Conservation (phyloP, 1,140 invertebrate species). For the Brachionus rotundiformis region DNA sequence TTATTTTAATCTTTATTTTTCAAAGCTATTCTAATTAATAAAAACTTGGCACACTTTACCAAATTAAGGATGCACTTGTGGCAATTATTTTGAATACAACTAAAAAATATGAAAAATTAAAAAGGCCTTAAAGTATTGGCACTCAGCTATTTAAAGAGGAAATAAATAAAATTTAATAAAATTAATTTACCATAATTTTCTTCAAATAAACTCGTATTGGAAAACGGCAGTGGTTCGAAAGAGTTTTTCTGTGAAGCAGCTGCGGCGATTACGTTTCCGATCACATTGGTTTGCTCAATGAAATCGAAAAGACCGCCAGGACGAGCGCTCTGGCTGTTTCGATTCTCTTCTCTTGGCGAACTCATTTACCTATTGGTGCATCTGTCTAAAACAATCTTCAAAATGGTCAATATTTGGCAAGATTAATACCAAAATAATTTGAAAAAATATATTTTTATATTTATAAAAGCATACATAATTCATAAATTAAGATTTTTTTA, state of each 20-base stretch:
- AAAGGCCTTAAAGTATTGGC: no score
- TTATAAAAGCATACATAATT: background rate
- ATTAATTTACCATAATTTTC: conserved; percentile 44
- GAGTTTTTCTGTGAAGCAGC: conserved; percentile 48
- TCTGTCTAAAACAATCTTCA: background rate
- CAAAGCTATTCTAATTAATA: no score
- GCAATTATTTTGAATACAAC: no score
- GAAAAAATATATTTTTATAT: background rate
- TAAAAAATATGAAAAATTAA: no score
- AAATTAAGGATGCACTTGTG: no score
- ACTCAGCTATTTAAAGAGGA: background rate
- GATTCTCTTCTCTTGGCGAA: background rate
- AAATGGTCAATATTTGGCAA: background rate
- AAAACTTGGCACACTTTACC: no score
- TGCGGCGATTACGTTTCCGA: conserved; percentile 43
- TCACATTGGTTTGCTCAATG: conserved; percentile 41
- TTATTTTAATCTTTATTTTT: no score
- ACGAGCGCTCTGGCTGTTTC: background rate
- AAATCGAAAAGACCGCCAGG: conserved; percentile 33
- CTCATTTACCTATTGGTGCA: background rate
- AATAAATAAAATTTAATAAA: background rate
- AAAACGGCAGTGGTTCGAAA: conserved; percentile 44
- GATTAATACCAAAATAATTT: background rate
- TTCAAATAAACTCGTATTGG: conserved; percentile 30
- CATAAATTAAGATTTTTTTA: background rate